Evolutionary conservation across 2,888 invertebrate genomes (phyloP), one percentile per base, ranked within the genome.

Genomic region (Julus scanicus): DNA sequence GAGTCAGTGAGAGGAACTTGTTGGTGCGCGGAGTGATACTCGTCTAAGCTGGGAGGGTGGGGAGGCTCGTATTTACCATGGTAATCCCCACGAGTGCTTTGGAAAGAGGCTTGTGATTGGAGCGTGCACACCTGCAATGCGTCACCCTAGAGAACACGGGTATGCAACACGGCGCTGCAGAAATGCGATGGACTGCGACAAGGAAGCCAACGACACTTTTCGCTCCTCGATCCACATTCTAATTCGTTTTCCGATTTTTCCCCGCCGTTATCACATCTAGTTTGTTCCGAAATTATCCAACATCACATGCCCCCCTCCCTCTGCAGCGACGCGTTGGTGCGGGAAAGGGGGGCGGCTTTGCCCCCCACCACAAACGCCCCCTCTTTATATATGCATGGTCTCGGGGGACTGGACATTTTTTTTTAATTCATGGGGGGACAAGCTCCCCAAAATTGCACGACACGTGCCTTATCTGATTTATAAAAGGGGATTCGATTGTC

Each of bases 81-180:
- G 83, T 83, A 83, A 83, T 83, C 83, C 83, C 83, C 29, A 37
- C 37, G 39, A 39, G 29, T 29, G 83, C 48, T 88, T 88, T 88
- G 88, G 44, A 83, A 87, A 49, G 40, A 48, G 53, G 85, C 71
- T 88, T 88, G 86, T 94, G 94, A 95, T 96, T 95, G 95, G 95
- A 94, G 94, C 94, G 92, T 94, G 94, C 94, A 95, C 95, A 96
- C 95, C 96, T 95, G 96, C 96, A 96, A 95, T 96, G 95, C 95
- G 95, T 95, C 95, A 95, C 86, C 48, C 53, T 37, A 20, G 20
- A 44, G 40, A 86, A 20, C 48, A 20, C 20, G 39, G 40, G 20
- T 86, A 15, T 48, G 53, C 53, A 53, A 53, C 40, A 40, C 86
- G 37, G 37, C 86, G 37, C 86, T 86, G 86, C 86, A 86, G 86